Conservation (phyloP, 2,888 invertebrate genomes). For the Archips xylosteana region DNA sequence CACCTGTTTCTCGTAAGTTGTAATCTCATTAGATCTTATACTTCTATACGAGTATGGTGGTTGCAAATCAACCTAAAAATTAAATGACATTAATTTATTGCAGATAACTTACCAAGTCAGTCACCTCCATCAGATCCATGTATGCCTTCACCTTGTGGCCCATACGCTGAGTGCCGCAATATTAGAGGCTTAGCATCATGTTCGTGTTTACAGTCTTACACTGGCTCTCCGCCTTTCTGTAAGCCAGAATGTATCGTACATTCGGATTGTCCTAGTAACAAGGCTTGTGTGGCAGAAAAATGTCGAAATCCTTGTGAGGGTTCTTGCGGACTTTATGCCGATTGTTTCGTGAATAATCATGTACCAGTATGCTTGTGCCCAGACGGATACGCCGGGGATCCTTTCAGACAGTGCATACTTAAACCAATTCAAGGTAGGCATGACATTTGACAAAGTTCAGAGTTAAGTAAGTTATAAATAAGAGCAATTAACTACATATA, state of each 20-base stretch:
- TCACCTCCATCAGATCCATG: constrained; percentile 87
- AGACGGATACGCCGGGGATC: constrained; percentile 88
- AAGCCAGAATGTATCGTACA: constrained; percentile 88
- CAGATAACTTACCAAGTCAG: constrained; percentile 66
- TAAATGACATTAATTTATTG: constrained; percentile 35
- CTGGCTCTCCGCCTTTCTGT: constrained; percentile 88
- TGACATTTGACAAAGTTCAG: neutral
- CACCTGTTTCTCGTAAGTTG: constrained; percentile 83
- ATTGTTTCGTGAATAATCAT: constrained; percentile 89
- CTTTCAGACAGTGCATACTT: constrained; percentile 88
- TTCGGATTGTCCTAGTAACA: constrained; percentile 87
- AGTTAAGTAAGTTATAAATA: neutral
- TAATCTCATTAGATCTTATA: neutral
- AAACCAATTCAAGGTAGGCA: constrained; percentile 78
- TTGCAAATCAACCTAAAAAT: neutral
- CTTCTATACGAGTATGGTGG: neutral
- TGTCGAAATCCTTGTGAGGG: constrained; percentile 90
- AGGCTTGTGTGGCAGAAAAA: constrained; percentile 89
- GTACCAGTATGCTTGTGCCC: constrained; percentile 90
- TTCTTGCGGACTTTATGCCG: constrained; percentile 88
- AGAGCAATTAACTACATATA: no score
- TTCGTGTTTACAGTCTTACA: constrained; percentile 88
- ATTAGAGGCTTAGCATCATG: constrained; percentile 89
- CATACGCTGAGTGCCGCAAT: constrained; percentile 90
- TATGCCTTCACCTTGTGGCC: constrained; percentile 90